Base-by-base conservation (phyloP, 2,797 vertebrate species). In the Mallotus villosus region DNA sequence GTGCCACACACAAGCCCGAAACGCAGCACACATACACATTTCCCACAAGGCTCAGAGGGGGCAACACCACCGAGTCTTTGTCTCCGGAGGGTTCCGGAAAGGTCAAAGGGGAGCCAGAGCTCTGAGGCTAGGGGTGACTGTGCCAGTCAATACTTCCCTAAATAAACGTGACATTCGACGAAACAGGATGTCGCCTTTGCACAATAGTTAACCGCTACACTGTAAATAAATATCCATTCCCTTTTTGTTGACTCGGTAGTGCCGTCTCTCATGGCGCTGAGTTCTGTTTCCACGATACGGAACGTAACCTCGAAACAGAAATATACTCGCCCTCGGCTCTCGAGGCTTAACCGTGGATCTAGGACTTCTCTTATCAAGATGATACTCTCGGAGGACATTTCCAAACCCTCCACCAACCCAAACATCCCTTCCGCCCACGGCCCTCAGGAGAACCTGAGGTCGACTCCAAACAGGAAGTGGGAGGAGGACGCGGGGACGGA, bases 391-490 rank as follows among this genome's bases (percentile, higher is more conserved):
- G 7, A 8, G 9, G 37, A 41, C 37, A 41, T 9, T 41, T 41
- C 6, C 37, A 85, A 85, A 74, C 76, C 83, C 79, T 80, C 81
- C 83, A 81, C 78, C 34, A 65, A 78, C 61, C 85, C 78, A 82
- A 81, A 89, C 73, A 81, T 79, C 80, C 79, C 59, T 16, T 27
- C 25, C 29, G 7, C 3, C 51, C 49, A 61, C 66, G 53, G 71
- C 70, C 76, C 73, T 75, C 61, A 41, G 9, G 37, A 11, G 37
- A 73, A 79, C 77, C 76, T 68, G 68, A n/a, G 22, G 71, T 59
- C 73, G 75, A 37, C 82, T 60, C 72, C 62, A 86, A 85, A 81
- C 84, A 87, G 84, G 86, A 89, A 84, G 77, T 21, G 16, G 12
- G 63, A 12, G 63, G 79, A 75, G 77, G 78, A 78, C 74, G 58